These are phyloP conservation scores for Sceloporus undulatus DNA, from an alignment of 2,113 vertebrate genomes.

Conservation along the genomic window DNA sequence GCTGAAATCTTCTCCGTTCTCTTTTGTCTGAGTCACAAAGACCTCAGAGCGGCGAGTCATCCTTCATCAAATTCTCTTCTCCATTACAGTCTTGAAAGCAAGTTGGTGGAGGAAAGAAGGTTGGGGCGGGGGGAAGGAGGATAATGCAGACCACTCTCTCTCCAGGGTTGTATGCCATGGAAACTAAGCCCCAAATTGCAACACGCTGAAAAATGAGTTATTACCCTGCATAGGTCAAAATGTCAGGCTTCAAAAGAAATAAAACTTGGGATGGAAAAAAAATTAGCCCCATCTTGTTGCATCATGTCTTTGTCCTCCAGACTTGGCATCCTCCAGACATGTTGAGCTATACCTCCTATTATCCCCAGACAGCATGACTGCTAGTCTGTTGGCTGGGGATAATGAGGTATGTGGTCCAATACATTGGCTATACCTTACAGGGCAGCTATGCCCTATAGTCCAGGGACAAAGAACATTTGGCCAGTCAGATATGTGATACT, in stretches of 20 bases:
- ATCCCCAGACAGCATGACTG: neutral
- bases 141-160: neutral
- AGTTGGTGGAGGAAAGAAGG: neutral
- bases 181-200: neutral
- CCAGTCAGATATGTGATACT: too few relatives aligned
- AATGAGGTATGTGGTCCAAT: neutral
- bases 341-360: neutral
- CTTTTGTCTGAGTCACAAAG: conserved; percentile 40
- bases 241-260: neutral
- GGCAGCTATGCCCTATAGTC: too few relatives aligned
- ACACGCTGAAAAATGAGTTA: neutral
- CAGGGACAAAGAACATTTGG: too few relatives aligned
- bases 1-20: conserved; percentile 1
- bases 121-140: neutral
- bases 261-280: neutral
- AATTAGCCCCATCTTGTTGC: too few relatives aligned
- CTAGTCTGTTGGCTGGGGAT: neutral
- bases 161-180: neutral
- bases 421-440: neutral
- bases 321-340: neutral
- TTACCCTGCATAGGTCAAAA: neutral
- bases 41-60: conserved; percentile 4
- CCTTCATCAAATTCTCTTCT: neutral
- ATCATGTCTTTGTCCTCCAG: too few relatives aligned
- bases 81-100: neutral